Percentiles rank a stretch among this genome's conserved stretches.
phyloP scores from a whole-genome alignment of 2,888 invertebrate species.

The Congeria kusceri region DNA sequence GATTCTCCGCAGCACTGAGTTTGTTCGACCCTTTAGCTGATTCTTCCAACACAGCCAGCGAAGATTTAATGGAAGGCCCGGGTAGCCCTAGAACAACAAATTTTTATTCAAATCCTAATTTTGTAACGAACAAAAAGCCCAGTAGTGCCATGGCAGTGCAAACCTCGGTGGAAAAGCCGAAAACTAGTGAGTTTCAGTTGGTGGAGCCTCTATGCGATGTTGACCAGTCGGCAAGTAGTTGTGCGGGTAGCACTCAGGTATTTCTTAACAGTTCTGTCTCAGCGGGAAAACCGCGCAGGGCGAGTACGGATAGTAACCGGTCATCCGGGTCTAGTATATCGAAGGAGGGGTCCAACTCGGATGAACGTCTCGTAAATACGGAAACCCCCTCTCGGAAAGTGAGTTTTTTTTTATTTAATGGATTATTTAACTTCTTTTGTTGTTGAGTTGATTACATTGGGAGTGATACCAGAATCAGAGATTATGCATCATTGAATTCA shows the following conservation, averaged over 20 bases:
- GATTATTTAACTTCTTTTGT: no score
- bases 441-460: no score
- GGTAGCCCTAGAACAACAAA: constrained; percentile 35
- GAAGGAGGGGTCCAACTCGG: constrained; percentile 54
- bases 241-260: constrained; percentile 10
- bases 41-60: constrained; percentile 19
- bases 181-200: constrained; percentile 38
- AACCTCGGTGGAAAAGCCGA: constrained; percentile 4
- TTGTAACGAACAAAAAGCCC: not conserved
- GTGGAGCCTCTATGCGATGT: not conserved
- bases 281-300: constrained; percentile 43
- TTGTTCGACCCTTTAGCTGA: constrained; percentile 76
- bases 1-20: constrained; percentile 78
- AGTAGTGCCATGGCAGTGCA: constrained; percentile 11
- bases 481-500: no score
- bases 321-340: constrained; percentile 67
- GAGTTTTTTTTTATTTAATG: no score
- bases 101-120: constrained; percentile 18
- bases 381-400: no score
- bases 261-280: constrained; percentile 17
- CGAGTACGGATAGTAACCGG: constrained; percentile 68
- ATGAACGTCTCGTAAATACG: constrained; percentile 1
- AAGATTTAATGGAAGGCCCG: constrained; percentile 56
- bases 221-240: constrained; percentile 24
- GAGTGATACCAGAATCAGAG: no score